phyloP scores from a whole-genome alignment of 1,140 invertebrate genomes.

The Trachymyrmex cornetzi region DNA sequence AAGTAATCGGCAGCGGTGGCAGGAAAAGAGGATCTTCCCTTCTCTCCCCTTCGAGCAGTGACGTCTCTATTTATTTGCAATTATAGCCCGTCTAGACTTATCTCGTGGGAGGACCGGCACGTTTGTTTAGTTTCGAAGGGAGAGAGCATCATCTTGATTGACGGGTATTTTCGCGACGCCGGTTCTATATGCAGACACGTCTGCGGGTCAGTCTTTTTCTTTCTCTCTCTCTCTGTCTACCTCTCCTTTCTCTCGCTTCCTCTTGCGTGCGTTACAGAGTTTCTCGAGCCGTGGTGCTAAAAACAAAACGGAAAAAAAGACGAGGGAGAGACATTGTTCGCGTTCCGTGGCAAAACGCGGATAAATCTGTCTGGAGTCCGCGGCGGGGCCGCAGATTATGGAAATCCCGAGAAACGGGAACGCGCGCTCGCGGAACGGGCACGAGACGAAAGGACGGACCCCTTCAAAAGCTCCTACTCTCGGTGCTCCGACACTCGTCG shows the following conservation, averaged over 20 bases:
- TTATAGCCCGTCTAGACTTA: slow-evolving; percentile 60
- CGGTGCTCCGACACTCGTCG: slow-evolving; percentile 38
- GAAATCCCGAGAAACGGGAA: slow-evolving; percentile 72
- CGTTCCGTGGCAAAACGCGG: slow-evolving; percentile 38
- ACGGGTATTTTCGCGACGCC: slow-evolving; percentile 58
- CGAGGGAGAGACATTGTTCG: slow-evolving; percentile 58
- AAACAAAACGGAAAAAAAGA: slow-evolving; percentile 28
- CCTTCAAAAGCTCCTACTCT: slow-evolving; percentile 65
- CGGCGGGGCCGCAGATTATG: slow-evolving; percentile 69
- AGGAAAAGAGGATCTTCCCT: slow-evolving; percentile 12
- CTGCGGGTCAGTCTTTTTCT: slow-evolving; percentile 31
- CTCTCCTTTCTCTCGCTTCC: neutral
- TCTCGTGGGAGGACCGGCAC: slow-evolving; percentile 57
- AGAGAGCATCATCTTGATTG: slow-evolving; percentile 69
- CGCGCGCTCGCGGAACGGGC: slow-evolving; percentile 31
- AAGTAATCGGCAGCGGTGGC: neutral
- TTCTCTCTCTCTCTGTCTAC: neutral
- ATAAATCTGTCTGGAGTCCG: slow-evolving; percentile 64
- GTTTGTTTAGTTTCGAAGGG: slow-evolving; percentile 56
- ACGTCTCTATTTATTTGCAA: slow-evolving; percentile 65
- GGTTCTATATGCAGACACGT: slow-evolving; percentile 16
- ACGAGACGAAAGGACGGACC: slow-evolving; percentile 62
- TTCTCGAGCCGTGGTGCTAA: slow-evolving; percentile 25
- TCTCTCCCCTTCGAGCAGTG: slow-evolving; percentile 4
- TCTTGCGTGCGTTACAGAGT: neutral